These are phyloP conservation scores for Hyposoter dolosus DNA, from an alignment of 2,888 invertebrate genomes.

Conservation along the genomic window DNA sequence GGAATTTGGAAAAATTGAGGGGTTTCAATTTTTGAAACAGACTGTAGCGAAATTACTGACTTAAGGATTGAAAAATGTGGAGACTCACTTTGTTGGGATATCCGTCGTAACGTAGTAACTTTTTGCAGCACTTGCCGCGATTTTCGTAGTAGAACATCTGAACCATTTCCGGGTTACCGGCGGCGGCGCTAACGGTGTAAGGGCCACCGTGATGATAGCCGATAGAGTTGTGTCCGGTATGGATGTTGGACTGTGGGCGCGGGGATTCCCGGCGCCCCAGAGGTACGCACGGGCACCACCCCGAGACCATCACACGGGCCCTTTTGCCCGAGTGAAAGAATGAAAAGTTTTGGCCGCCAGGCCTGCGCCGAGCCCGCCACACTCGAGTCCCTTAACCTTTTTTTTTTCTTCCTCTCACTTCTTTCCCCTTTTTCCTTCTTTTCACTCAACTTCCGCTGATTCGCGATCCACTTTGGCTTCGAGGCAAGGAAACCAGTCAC, in stretches of 20 bases:
- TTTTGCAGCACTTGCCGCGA: conserved; percentile 93
- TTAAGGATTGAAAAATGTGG: background rate
- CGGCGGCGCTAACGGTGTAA: conserved; percentile 82
- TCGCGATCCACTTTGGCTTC: conserved; percentile 38
- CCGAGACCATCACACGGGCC: conserved; percentile 84
- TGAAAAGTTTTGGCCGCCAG: conserved; percentile 70
- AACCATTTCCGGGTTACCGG: conserved; percentile 85
- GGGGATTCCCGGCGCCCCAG: conserved; percentile 84
- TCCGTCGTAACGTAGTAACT: conserved; percentile 92
- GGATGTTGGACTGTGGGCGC: conserved; percentile 80
- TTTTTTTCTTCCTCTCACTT: background rate
- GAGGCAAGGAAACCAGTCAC: conserved; percentile 58
- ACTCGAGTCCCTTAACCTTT: conserved; percentile 42
- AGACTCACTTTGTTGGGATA: conserved; percentile 91
- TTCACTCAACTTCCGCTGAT: conserved; percentile 44
- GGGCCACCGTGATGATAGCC: conserved; percentile 79
- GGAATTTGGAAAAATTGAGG: background rate
- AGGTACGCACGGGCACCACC: conserved; percentile 85
- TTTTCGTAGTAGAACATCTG: conserved; percentile 92
- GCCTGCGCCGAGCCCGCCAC: conserved; percentile 65
- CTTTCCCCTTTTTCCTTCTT: conserved; percentile 25
- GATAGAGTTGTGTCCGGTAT: conserved; percentile 68
- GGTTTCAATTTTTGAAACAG: background rate
- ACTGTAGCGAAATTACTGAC: background rate
- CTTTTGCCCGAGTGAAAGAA: conserved; percentile 73